Conservation (phyloP, 1,140 invertebrate genomes). For the Drosophila takahashii region DNA sequence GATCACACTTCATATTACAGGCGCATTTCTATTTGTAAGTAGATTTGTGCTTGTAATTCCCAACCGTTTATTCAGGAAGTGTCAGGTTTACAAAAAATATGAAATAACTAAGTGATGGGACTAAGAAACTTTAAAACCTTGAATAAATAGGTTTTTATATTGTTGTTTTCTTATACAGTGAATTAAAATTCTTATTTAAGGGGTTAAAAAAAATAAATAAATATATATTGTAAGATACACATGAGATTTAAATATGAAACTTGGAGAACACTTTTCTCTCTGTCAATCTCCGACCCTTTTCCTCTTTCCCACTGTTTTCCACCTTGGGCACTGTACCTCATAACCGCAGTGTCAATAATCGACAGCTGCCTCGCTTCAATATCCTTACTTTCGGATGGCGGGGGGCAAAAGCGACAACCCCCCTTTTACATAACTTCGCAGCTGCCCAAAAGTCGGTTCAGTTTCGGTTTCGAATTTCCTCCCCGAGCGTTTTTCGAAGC, state of each 20-base stretch:
- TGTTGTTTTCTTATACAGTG: not conserved
- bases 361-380: slow-evolving; percentile 77
- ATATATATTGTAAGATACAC: not conserved
- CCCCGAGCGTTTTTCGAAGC: slow-evolving; percentile 57
- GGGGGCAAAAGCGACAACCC: slow-evolving; percentile 22
- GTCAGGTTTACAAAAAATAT: not conserved
- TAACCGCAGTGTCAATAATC: slow-evolving; percentile 80
- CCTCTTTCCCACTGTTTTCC: not conserved
- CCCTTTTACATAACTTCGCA: slow-evolving; percentile 72
- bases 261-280: not conserved
- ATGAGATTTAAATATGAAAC: not conserved
- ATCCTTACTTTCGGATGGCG: slow-evolving; percentile 31
- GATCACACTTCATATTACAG: not conserved
- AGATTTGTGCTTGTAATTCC: not conserved
- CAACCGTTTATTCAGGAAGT: not conserved
- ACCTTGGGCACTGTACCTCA: slow-evolving; percentile 22
- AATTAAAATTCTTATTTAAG: no score
- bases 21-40: no score
- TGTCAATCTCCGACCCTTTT: not conserved
- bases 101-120: not conserved
- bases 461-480: slow-evolving; percentile 16
- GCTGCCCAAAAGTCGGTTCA: slow-evolving; percentile 14
- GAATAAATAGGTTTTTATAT: no score
- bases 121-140: no score
- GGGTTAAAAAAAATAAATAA: not conserved